Evolutionary conservation across 2,113 vertebrate genomes (phyloP).

Genomic region (Trematocara variabile): DNA sequence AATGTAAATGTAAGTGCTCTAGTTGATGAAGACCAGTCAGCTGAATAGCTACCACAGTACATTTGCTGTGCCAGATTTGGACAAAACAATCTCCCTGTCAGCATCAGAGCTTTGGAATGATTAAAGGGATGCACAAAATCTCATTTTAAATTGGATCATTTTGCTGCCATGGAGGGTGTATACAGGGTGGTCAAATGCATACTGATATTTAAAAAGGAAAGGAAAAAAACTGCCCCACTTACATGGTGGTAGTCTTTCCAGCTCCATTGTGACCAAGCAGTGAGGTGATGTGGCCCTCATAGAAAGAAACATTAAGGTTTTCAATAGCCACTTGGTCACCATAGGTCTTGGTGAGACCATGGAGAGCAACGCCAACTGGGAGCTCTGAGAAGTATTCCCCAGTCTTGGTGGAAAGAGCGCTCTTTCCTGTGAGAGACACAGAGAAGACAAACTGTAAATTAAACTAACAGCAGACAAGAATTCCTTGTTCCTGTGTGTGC

Average conservation of each 20-base stretch:
- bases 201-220: background rate
- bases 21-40: constrained; percentile 38
- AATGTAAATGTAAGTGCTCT: constrained; percentile 55
- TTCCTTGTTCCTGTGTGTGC: background rate
- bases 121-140: constrained; percentile 42
- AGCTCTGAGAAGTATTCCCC: constrained; percentile 81
- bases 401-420: constrained; percentile 60
- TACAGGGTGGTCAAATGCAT: background rate
- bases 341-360: constrained; percentile 88
- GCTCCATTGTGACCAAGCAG: constrained; percentile 95
- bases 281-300: constrained; percentile 91
- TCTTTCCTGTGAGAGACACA: constrained; percentile 46
- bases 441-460: constrained; percentile 17
- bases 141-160: constrained; percentile 10
- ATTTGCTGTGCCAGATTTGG: constrained; percentile 45
- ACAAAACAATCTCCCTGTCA: constrained; percentile 58
- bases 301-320: constrained; percentile 89
- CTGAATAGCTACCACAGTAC: constrained; percentile 10
- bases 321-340: constrained; percentile 82
- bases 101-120: constrained; percentile 39
- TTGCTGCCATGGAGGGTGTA: background rate
- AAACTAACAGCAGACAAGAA: background rate
- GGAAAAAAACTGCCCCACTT: constrained; percentile 55
- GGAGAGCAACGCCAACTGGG: constrained; percentile 83
- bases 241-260: constrained; percentile 98